phyloP scores from a whole-genome alignment of 2,797 vertebrate species.

The Bradypodion ventrale region DNA sequence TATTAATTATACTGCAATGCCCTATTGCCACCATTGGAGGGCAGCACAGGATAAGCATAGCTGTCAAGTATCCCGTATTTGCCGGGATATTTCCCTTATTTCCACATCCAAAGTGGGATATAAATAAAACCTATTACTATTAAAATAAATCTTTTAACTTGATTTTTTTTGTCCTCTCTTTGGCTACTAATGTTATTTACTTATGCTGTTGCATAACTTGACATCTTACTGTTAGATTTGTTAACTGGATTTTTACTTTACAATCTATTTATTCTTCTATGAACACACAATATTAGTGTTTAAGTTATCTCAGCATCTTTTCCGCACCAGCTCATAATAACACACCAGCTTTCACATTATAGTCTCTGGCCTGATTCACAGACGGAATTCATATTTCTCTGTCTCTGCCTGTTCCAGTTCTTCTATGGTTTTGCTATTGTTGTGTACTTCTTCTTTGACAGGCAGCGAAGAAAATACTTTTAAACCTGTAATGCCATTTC shows the following conservation, averaged over 20 bases:
- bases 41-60: no score
- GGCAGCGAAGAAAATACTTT: not conserved
- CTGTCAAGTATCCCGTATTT: no score
- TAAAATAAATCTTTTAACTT: constrained; percentile 33
- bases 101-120: no score
- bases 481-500: not conserved
- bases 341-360: not conserved
- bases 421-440: not conserved
- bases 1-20: no score
- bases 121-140: no score
- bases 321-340: accelerated
- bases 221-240: constrained; percentile 48
- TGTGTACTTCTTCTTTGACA: constrained; percentile 6
- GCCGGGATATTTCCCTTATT: no score
- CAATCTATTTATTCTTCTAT: constrained; percentile 53
- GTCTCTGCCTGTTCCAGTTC: not conserved
- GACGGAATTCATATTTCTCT: not conserved
- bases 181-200: constrained; percentile 52
- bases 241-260: constrained; percentile 63
- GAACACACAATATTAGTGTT: constrained; percentile 33
- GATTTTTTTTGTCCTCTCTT: constrained; percentile 47
- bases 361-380: not conserved
- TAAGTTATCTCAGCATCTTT: constrained; percentile 18
- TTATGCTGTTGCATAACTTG: constrained; percentile 55
- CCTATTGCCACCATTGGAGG: no score